Conservation (phyloP, 2,888 invertebrate genomes). For the Folsomia candida region DNA sequence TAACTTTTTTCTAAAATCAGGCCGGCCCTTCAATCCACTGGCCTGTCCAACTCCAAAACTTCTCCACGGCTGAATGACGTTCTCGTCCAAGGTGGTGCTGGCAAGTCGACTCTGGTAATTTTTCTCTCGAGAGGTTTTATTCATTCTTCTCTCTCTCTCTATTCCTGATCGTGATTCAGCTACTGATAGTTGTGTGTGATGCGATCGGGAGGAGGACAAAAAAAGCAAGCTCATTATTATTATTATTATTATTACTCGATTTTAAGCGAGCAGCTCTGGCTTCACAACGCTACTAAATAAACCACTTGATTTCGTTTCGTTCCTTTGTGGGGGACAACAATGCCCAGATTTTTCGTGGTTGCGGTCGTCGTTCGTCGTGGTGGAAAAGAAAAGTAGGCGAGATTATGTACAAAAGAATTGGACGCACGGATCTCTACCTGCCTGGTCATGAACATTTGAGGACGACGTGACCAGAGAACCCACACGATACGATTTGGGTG, state of each 20-base stretch:
- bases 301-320: too few relatives aligned
- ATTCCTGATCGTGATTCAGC: slow-evolving; percentile 38
- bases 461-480: too few relatives aligned
- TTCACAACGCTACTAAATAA: background rate
- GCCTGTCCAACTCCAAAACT: background rate
- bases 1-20: background rate
- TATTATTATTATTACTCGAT: slow-evolving; percentile 21
- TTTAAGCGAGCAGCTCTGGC: background rate
- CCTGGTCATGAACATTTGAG: too few relatives aligned
- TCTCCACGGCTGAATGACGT: background rate
- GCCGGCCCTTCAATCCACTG: background rate
- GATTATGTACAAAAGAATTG: too few relatives aligned
- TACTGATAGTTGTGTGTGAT: slow-evolving; percentile 34
- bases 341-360: background rate
- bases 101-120: background rate
- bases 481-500: too few relatives aligned
- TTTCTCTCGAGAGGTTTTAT: slow-evolving; percentile 11
- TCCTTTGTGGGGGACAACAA: background rate
- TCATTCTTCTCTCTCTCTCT: slow-evolving; percentile 16
- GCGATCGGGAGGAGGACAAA: slow-evolving; percentile 20
- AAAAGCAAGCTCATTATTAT: slow-evolving; percentile 34
- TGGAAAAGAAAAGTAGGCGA: too few relatives aligned
- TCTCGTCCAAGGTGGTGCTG: background rate
- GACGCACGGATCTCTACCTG: too few relatives aligned
- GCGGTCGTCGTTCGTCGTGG: too few relatives aligned